Base-by-base conservation (phyloP, 2,797 vertebrate genomes). In the Hippocampus kuda region DNA sequence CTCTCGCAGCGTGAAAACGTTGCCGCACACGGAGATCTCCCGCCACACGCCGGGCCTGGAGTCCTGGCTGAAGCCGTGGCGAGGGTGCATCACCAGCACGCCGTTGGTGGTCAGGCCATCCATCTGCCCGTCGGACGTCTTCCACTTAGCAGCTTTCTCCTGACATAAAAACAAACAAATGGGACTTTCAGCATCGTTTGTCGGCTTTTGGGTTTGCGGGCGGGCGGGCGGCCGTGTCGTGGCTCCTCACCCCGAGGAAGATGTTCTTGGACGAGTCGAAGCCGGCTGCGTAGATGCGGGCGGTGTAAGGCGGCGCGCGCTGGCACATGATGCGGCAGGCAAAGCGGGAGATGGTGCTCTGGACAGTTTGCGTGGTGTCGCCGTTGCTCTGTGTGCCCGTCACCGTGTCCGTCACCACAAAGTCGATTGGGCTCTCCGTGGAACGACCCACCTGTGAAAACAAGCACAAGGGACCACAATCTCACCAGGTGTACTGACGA, bases 241-340 rank as follows among this genome's bases (percentile, higher is more conserved):
- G 38, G 18, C 4, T 60, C 15, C 91, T 94, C 92, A 99, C 97
- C 93, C 97, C 96, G 26, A 99, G 92, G 84, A 99, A 99, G 83
- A 99, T 99, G 89, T 98, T 99, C 89, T 98, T 99, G 65, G 96
- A 99, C 42, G 96, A 97, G 85, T 99, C 97, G 76, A 98, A 99
- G 81, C 97, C 97, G 1, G 97, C 96, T 16, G 97, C 97, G 20
- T 94, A 98, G 91, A 98, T 98, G 76, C 93, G 92, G n/a, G 96
- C 95, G 1, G 93, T 94, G 83, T 94, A 95, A 74, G 97, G 96
- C 41, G 95, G 93, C 72, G 92, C 93, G 76, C 97, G 93, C 90
- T 98, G 95, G 86, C 97, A 99, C 75, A 95, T 95, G 88, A 99
- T 96, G 82, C 97, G 94, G 87, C 97, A 98, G 82, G 97, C 97